phyloP scores from a whole-genome alignment of 2,888 invertebrate genomes.

The Noctua janthina region DNA sequence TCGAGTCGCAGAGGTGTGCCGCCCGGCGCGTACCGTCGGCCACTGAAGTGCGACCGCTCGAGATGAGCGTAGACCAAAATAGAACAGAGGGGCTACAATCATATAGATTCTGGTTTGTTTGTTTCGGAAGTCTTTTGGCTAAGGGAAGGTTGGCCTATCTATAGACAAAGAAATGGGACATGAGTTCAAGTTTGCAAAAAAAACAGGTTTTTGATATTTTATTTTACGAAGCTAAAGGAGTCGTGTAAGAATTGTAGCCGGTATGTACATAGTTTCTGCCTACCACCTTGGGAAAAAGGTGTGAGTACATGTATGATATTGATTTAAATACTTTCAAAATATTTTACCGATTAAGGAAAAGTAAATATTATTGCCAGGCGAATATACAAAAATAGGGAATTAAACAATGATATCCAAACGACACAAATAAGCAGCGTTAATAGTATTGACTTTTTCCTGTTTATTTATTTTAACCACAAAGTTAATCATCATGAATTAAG shows the following conservation, averaged over 20 bases:
- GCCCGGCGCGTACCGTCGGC: conserved; percentile 81
- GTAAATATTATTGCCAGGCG: conserved; percentile 10
- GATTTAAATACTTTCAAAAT: not conserved
- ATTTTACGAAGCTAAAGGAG: not conserved
- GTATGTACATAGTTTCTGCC: not conserved
- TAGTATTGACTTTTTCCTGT: conserved; percentile 42
- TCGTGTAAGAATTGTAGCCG: not conserved
- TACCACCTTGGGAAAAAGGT: not conserved
- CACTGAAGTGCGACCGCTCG: conserved; percentile 77
- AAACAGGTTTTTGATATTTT: not conserved
- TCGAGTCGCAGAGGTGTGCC: conserved; percentile 72
- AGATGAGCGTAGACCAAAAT: conserved; percentile 70
- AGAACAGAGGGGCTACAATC: conserved; percentile 60
- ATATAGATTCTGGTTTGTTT: conserved; percentile 44
- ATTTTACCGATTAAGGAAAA: conserved; percentile 3
- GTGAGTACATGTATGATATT: not conserved
- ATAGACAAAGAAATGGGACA: conserved; percentile 3
- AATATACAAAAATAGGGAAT: conserved; percentile 15
- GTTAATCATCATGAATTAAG: not conserved
- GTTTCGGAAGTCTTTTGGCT: conserved; percentile 47
- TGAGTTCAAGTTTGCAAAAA: conserved; percentile 11
- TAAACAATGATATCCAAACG: conserved; percentile 4
- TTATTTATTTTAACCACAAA: conserved; percentile 1
- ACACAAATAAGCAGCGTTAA: conserved; percentile 42
- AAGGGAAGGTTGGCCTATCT: not conserved